These are phyloP conservation scores for Diachrysia chrysitis DNA, from an alignment of 2,888 invertebrate species.

Conservation along the genomic window DNA sequence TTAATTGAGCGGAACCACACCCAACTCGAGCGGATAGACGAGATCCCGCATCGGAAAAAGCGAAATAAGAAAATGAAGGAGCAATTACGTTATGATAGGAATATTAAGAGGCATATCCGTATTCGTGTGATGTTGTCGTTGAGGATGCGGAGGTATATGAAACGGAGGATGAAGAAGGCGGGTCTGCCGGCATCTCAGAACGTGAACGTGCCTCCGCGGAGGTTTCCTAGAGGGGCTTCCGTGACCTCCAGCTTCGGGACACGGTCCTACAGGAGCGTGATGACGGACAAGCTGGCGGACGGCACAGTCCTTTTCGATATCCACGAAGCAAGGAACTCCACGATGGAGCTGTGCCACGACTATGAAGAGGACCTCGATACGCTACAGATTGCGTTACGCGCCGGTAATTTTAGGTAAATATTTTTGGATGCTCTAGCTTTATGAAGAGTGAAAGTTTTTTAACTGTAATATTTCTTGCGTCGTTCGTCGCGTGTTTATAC, in stretches of 20 bases:
- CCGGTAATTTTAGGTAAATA: constrained; percentile 87
- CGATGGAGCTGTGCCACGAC: constrained; percentile 84
- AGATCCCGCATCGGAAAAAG: constrained; percentile 76
- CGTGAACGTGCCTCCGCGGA: constrained; percentile 77
- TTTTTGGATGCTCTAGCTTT: constrained; percentile 37
- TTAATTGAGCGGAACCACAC: constrained; percentile 69
- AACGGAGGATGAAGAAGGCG: constrained; percentile 74
- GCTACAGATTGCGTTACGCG: constrained; percentile 85
- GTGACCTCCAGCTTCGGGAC: constrained; percentile 82
- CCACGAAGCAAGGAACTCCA: constrained; percentile 85
- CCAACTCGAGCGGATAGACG: constrained; percentile 80
- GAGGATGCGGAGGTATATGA: constrained; percentile 89
- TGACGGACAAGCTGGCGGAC: constrained; percentile 81
- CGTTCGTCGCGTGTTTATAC: constrained; percentile 10
- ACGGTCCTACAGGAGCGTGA: constrained; percentile 80
- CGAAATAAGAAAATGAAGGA: constrained; percentile 81
- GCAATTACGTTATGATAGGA: constrained; percentile 87
- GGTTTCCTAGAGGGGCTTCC: constrained; percentile 77
- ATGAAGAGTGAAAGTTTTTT: constrained; percentile 43
- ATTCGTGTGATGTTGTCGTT: constrained; percentile 92
- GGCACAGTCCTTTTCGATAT: constrained; percentile 84
- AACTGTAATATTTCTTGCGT: constrained; percentile 12
- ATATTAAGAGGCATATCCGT: constrained; percentile 90
- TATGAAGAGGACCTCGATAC: constrained; percentile 85
- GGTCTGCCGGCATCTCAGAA: constrained; percentile 66